Evolutionary conservation across 2,888 invertebrate genomes (phyloP), one percentile per base, ranked within the genome.

Genomic region (Cataglyphis altisquamis): DNA sequence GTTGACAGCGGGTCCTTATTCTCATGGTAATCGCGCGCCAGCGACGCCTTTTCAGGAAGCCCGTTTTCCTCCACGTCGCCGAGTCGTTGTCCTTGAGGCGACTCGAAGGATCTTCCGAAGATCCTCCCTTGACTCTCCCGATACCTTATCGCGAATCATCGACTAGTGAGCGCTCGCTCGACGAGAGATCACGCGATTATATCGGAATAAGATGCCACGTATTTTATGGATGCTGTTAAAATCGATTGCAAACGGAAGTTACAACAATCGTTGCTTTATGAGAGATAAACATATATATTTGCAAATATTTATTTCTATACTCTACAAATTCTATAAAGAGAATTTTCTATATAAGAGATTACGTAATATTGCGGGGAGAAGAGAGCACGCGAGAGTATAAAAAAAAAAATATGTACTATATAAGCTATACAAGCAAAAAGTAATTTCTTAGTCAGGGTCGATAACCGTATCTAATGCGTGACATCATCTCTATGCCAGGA

Each of bases 1-100:
- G 88, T 87, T 89, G 90, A 90, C 91, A 88, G 90, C 82, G 83
- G 85, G 75, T 82, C 67, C 84, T 85, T 89, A 90, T 90, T 90
- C 91, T 89, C 87, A 90, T 90, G 90, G 84, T 90, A 90, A 90
- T 90, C 45, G 8, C 41, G 64, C 63, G 55, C 57, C 39, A 64
- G 41, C 48, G 73, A 64, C 64, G 80, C 85, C 84, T 83, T 85
- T 87, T 83, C 81, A 83, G 80, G 45, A 52, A 39, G 68, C 18
- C 60, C 64, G 48, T 48, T 66, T 55, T 32, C 73, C 62, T n/a
- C 25, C 67, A 5, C 57, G 3, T 41, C 29, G 18, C 29, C 62
- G 21, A 21, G 72, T 21, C 80, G 66, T 83, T 70, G 82, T 84
- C 82, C 84, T 85, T 73, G 83, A 77, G 63, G 36, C 68, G 72